These are phyloP conservation scores for Columbina picui DNA, from an alignment of 2,113 vertebrate genomes.

Conservation along the genomic window DNA sequence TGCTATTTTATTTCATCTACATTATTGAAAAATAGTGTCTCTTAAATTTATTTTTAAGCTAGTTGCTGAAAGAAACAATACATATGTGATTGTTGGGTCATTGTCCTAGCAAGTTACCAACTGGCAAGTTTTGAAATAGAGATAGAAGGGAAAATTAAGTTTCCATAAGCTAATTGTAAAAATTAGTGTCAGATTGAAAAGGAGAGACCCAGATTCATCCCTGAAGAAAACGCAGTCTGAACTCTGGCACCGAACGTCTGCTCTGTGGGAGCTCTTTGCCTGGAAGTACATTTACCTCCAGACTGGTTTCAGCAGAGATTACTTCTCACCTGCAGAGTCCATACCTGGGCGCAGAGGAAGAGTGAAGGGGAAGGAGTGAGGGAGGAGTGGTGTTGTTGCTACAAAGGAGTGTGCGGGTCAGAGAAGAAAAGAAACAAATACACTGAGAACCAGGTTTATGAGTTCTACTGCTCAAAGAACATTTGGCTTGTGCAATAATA, in stretches of 20 bases:
- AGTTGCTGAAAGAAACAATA: background rate
- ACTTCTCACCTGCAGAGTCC: background rate
- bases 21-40: background rate
- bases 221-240: background rate
- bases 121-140: background rate
- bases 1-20: constrained; percentile 1
- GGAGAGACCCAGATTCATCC: background rate
- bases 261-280: background rate
- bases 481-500: background rate
- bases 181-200: background rate
- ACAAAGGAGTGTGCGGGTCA: background rate
- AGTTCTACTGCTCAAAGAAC: background rate
- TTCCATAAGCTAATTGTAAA: background rate
- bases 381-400: background rate
- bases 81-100: background rate
- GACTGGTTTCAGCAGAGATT: background rate
- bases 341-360: background rate
- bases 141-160: background rate
- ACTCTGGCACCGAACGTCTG: accelerated
- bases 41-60: background rate
- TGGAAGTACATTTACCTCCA: background rate
- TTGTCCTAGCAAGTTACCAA: background rate
- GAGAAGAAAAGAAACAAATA: background rate
- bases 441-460: background rate
- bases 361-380: background rate